A percentile compares a stretch with the other conserved stretches of the same genome.
Evolutionary conservation across 2,888 invertebrate genomes (phyloP).

Genomic region (Poecilobothrus nobilitatus): DNA sequence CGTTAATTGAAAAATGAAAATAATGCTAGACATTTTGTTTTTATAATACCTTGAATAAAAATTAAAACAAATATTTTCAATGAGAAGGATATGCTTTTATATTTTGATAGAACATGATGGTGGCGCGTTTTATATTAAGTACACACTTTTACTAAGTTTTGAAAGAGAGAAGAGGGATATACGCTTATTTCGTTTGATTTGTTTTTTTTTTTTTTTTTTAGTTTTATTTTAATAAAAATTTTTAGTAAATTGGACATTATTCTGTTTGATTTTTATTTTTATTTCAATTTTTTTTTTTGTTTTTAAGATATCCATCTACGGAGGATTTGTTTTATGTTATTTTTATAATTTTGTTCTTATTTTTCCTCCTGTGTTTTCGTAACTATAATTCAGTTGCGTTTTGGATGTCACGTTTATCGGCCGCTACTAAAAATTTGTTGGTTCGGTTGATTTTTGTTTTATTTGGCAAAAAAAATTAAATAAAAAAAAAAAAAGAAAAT

Average conservation of each 20-base stretch:
- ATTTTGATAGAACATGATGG: background rate
- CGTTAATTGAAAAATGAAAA: no score
- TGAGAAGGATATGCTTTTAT: background rate
- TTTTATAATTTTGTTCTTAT: background rate
- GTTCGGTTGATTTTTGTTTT: background rate
- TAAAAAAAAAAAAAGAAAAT: constrained; percentile 10
- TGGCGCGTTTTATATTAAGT: constrained; percentile 3
- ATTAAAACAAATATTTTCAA: no score
- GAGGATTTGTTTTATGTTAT: constrained; percentile 34
- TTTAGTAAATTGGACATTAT: constrained; percentile 17
- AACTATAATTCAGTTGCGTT: constrained; percentile 37
- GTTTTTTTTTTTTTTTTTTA: no score
- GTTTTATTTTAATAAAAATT: constrained; percentile 5
- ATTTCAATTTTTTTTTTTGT: no score
- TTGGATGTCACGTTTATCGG: constrained; percentile 42
- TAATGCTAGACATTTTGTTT: no score
- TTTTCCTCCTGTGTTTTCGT: background rate
- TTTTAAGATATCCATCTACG: constrained; percentile 40
- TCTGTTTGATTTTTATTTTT: constrained; percentile 17
- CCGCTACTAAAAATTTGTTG: constrained; percentile 15
- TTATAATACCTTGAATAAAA: no score
- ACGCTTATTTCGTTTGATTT: no score
- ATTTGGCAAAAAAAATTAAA: background rate
- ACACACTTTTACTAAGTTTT: constrained; percentile 12
- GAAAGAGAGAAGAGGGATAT: no score